These are phyloP conservation scores for Ormyrus labotus DNA, from an alignment of 2,888 invertebrate species.

Conservation along the genomic window DNA sequence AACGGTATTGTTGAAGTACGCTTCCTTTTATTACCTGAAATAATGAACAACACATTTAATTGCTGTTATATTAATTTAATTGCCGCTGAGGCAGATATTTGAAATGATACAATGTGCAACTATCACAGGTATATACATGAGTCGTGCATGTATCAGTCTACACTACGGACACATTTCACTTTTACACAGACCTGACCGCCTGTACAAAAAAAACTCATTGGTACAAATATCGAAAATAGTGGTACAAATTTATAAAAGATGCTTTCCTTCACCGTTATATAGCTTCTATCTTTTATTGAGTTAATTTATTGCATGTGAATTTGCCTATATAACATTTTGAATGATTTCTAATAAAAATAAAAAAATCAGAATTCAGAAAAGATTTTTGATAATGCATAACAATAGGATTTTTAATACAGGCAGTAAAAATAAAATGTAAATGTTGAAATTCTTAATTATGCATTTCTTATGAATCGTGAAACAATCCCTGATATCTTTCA, in stretches of 20 bases:
- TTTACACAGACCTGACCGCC: slow-evolving; percentile 37
- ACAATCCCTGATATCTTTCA: slow-evolving; percentile 46
- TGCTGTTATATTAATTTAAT: slow-evolving; percentile 52
- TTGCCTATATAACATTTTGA: too few species aligned
- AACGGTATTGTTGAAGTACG: slow-evolving; percentile 50
- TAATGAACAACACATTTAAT: slow-evolving; percentile 48
- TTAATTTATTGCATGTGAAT: too few species aligned
- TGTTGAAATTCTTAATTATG: slow-evolving; percentile 36
- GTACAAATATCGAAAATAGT: neutral
- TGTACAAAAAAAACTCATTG: slow-evolving; percentile 47
- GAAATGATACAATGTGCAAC: slow-evolving; percentile 66
- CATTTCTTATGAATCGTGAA: slow-evolving; percentile 47
- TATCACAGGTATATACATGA: slow-evolving; percentile 70
- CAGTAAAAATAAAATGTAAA: slow-evolving; percentile 19
- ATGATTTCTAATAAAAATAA: too few species aligned
- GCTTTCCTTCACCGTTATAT: too few species aligned
- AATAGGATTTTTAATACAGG: slow-evolving; percentile 43
- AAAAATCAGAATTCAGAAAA: neutral
- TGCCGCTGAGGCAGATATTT: slow-evolving; percentile 56
- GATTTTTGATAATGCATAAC: neutral
- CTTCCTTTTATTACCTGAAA: slow-evolving; percentile 47
- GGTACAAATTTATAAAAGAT: neutral
- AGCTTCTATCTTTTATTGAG: neutral
- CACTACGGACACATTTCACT: slow-evolving; percentile 44
- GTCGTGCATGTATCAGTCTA: slow-evolving; percentile 56